Evolutionary conservation across 2,113 vertebrate genomes (phyloP).

Genomic region (Chloebia gouldiae): DNA sequence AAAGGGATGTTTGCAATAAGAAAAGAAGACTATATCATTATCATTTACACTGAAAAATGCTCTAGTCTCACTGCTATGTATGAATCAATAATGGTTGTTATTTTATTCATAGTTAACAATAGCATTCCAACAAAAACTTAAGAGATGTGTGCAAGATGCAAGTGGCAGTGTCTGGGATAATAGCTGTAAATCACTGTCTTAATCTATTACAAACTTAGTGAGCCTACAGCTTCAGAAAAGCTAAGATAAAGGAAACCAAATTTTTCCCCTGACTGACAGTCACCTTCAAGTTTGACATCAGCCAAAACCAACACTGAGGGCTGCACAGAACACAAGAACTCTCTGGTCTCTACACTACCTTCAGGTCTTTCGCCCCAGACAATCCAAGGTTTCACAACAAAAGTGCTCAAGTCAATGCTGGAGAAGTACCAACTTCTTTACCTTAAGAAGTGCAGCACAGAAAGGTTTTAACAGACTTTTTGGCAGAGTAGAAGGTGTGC

Average conservation of each 20-base stretch:
- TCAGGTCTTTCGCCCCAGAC: background rate
- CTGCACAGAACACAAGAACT: background rate
- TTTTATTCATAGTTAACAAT: background rate
- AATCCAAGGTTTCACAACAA: background rate
- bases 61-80: background rate
- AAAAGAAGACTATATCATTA: background rate
- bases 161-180: background rate
- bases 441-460: conserved; percentile 95
- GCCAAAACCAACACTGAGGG: background rate
- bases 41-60: background rate
- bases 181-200: background rate
- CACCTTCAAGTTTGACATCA: background rate
- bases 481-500: conserved; percentile 87
- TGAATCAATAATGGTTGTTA: background rate
- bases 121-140: background rate
- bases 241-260: background rate
- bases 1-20: background rate
- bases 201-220: background rate
- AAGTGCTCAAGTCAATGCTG: background rate
- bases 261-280: background rate
- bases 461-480: conserved; percentile 92
- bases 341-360: no score
- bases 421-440: conserved; percentile 43
- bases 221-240: background rate
- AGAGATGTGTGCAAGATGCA: background rate